Conservation (phyloP, 1,140 invertebrate species). For the Euwallacea similis region DNA sequence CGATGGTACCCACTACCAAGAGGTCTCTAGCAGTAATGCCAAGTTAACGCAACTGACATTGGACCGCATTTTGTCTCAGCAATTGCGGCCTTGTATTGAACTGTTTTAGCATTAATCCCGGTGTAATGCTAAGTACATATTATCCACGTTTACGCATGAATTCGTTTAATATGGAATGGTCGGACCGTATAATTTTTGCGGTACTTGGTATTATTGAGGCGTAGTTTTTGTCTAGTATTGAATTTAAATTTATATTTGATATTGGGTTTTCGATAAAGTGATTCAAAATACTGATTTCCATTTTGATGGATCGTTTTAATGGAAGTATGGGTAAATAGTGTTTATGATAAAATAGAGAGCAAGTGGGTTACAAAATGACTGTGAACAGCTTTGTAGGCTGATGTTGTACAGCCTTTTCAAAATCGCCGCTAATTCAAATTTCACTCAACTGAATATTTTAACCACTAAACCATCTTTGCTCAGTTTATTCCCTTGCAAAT, state of each 20-base stretch:
- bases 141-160: conserved; percentile 48
- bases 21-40: conserved; percentile 19
- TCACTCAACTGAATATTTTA: no score
- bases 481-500: no score
- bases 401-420: no score
- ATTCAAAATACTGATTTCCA: background rate
- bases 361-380: no score
- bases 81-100: conserved; percentile 41
- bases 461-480: no score
- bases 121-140: conserved; percentile 47
- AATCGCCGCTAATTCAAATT: no score
- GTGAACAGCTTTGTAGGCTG: no score
- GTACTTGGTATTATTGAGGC: conserved; percentile 32
- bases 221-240: conserved; percentile 15
- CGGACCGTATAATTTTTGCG: conserved; percentile 42
- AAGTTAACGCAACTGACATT: conserved; percentile 15
- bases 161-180: conserved; percentile 41
- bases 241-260: conserved; percentile 4
- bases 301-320: background rate
- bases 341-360: no score
- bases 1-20: conserved; percentile 24
- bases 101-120: conserved; percentile 28
- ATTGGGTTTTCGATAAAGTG: background rate
- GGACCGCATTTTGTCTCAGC: conserved; percentile 35
- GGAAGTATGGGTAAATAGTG: background rate